A percentile compares a stretch with the other conserved stretches of the same genome.
These are phyloP conservation scores for Tenodera sinensis DNA, from an alignment of 2,888 invertebrate genomes.

Conservation along the genomic window DNA sequence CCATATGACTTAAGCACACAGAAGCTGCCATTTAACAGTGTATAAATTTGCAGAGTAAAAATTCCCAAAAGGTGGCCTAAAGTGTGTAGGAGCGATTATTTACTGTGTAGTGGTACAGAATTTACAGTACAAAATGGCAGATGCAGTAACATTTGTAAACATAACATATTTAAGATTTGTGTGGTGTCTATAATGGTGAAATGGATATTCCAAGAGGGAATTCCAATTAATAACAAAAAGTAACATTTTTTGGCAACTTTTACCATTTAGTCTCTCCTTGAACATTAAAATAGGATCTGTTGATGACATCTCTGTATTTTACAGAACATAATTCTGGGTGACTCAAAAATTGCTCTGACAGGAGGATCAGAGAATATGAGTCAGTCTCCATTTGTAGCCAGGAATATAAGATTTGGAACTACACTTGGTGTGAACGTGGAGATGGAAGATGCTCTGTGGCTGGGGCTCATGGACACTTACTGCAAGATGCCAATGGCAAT, in stretches of 20 bases:
- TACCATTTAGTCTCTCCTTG: too few species aligned
- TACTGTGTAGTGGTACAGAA: too few species aligned
- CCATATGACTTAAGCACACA: too few species aligned
- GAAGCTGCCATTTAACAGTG: too few species aligned
- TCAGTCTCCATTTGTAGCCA: slow-evolving; percentile 79
- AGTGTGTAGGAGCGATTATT: too few species aligned
- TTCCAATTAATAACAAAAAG: background rate
- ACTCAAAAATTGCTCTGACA: slow-evolving; percentile 79
- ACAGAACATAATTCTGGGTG: slow-evolving; percentile 81
- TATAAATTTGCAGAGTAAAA: too few species aligned
- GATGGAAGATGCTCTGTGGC: slow-evolving; percentile 89
- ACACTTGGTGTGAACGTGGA: slow-evolving; percentile 70
- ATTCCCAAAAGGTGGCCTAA: too few species aligned
- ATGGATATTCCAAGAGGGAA: background rate
- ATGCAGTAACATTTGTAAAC: too few species aligned
- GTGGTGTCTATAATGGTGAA: too few species aligned
- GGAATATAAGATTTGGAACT: slow-evolving; percentile 85
- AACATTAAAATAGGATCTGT: background rate
- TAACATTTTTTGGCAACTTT: background rate
- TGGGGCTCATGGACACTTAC: slow-evolving; percentile 80
- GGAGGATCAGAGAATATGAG: slow-evolving; percentile 97
- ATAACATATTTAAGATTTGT: too few species aligned
- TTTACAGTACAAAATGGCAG: too few species aligned
- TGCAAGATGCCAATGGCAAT: slow-evolving; percentile 93
- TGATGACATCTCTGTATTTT: slow-evolving; percentile 34